A percentile compares a stretch with the other conserved stretches of the same genome.
phyloP scores from a whole-genome alignment of 1,140 invertebrate species.

The Medauroidea extradentata region DNA sequence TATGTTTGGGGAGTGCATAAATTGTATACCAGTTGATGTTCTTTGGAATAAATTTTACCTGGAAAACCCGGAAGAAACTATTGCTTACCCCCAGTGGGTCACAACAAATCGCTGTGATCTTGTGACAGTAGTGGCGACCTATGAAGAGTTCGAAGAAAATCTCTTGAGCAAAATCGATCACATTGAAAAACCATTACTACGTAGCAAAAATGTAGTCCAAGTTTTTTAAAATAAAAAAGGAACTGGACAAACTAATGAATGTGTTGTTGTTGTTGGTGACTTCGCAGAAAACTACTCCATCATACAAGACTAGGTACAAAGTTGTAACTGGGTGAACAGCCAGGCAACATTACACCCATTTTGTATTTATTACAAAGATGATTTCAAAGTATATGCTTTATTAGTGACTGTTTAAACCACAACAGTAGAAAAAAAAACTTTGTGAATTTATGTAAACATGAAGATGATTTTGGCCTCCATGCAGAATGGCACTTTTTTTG shows the following conservation, averaged over 20 bases:
- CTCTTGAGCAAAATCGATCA: not conserved
- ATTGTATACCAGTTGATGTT: not conserved
- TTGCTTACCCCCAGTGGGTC: constrained; percentile 4
- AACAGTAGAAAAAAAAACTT: not conserved
- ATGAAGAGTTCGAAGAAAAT: constrained; percentile 5
- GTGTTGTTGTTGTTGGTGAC: too few species aligned
- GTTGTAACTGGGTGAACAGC: too few species aligned
- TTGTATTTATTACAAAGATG: too few species aligned
- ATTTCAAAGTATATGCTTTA: too few species aligned
- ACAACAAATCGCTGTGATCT: constrained; percentile 6
- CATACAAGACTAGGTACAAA: too few species aligned
- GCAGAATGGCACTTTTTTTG: constrained; percentile 34
- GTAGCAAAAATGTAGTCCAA: not conserved
- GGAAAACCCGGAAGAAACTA: not conserved
- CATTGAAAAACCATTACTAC: not conserved
- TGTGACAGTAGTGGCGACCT: not conserved
- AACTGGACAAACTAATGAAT: too few species aligned
- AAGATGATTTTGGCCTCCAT: constrained; percentile 30
- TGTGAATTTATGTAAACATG: constrained; percentile 20
- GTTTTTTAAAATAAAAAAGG: too few species aligned
- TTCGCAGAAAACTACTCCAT: too few species aligned
- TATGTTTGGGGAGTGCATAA: not conserved
- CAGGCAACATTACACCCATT: too few species aligned
- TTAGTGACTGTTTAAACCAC: too few species aligned
- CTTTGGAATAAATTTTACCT: not conserved